Evolutionary conservation across 2,113 vertebrate genomes (phyloP), one percentile per base, ranked within the genome.

Genomic region (Steatornis caripensis): DNA sequence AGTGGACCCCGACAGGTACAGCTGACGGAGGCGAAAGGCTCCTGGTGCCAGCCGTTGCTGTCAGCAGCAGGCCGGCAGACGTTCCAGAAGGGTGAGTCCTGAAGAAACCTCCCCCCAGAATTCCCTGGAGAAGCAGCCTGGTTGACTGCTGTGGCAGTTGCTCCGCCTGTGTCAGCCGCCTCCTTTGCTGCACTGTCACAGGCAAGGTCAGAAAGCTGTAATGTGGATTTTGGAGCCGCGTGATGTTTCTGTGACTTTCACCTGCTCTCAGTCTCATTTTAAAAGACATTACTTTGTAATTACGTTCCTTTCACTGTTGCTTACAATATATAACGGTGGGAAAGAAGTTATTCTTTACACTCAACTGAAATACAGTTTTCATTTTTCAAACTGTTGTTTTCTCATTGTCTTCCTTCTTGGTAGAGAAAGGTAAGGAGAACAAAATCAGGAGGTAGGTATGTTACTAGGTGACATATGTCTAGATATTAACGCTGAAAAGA

Each of bases 1-100:
- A 1, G 22, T 13, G 6, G 26, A 3, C 32, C 1, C 80, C 6
- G 20, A 4, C 45, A 9, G 49, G 11, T 36, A 18, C 15, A 15
- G 62, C 21, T 13, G 46, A 9, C 34, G 14, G 49, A 17, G 36
- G 36, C 36, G 9, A 8, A 43, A 15, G 39, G 85, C 23, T 34
- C 17, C 65, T 29, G 22, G 12, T 53, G 55, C 18, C 21, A 21
- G 24, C 26, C 23, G 2, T 32, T 1, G 3, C 43, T 51, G 37
- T 32, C 29, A 14, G 65, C 6, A 29, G 12, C 41, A 41, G 55
- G 39, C 39, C 29, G 24, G 64, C 46, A 34, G 48, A 18, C 29
- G 41, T 24, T 41, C 39, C 24, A 23, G 4, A 36, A 48, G 39
- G 46, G 64, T 7, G 16, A 22, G 34, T 46, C 7, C 29, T 45